Evolutionary conservation across 1,140 invertebrate species (phyloP).

Genomic region (Drosophila malerkotliana): DNA sequence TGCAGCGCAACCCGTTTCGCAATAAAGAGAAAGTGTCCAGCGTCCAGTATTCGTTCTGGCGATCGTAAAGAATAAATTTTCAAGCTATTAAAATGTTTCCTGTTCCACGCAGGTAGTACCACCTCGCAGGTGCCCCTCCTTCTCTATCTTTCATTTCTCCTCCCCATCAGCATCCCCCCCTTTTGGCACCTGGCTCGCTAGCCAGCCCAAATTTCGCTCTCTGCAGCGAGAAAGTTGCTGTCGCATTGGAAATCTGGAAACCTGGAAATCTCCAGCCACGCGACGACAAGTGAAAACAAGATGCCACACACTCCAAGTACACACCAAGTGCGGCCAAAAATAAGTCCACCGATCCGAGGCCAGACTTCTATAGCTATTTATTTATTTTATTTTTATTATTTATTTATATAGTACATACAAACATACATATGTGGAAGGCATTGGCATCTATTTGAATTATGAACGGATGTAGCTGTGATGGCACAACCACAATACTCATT

Average conservation of each 20-base stretch:
- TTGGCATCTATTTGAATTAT: conserved; percentile 11
- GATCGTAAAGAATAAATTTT: conserved; percentile 83
- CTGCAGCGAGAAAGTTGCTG: conserved; percentile 44
- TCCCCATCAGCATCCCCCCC: background rate
- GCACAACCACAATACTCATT: background rate
- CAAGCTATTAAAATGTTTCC: conserved; percentile 72
- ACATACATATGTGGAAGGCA: conserved; percentile 35
- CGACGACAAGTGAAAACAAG: conserved; percentile 60
- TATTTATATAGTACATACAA: background rate
- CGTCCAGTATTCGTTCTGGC: conserved; percentile 72
- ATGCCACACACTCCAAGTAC: conserved; percentile 10
- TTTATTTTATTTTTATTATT: background rate
- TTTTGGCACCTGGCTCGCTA: too few relatives aligned
- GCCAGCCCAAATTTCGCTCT: conserved; percentile 27
- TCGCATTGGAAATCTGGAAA: conserved; percentile 38
- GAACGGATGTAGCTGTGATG: conserved; percentile 28
- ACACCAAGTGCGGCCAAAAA: conserved; percentile 44
- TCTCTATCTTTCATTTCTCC: background rate
- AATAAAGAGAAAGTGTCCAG: conserved; percentile 82
- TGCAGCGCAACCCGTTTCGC: conserved; percentile 80
- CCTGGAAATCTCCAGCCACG: conserved; percentile 34
- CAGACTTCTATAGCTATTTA: background rate
- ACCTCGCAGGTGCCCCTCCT: conserved; percentile 38
- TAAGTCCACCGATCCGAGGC: conserved; percentile 27
- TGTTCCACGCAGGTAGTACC: conserved; percentile 54